Evolutionary conservation across 2,797 vertebrate species (phyloP), one percentile per base, ranked within the genome.

Genomic region (Jordanella pulchra): DNA sequence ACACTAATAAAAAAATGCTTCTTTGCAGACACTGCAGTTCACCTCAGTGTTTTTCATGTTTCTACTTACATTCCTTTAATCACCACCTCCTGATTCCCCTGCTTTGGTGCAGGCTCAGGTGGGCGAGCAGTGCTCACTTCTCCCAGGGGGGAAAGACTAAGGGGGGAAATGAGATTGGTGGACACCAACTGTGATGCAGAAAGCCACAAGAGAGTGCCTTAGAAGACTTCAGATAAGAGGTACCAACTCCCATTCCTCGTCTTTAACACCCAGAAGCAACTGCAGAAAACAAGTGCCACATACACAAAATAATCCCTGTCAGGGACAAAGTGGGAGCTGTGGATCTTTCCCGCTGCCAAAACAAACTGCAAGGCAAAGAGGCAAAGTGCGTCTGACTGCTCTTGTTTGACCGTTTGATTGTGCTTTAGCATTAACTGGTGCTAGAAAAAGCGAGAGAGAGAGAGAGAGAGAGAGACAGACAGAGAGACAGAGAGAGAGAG

Each of bases 41-140:
- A 70, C 63, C 65, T 76, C 65, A 55, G 76, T 73, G 69, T 55
- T 75, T 53, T 80, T 67, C 44, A 32, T 67, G 70, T 65, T 71
- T 72, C 65, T 54, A 53, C 51, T 13, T 47, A 55, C 44, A 14
- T 66, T 72, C 28, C 82, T 88, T 81, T 86, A 84, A 89, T 89
- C 82, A 79, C 82, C 80, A 77, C 72, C 84, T 71, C 67, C 78
- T 72, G 71, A 78, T 75, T 85, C 80, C 63, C 71, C 35, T 68
- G 58, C 77, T 69, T 53, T 60, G 12, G 6, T 10, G 7, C 56
- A 27, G 69, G 51, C 69, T 66, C 28, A 15, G 73, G 81, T 84
- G 81, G 82, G 79, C 18, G 45, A 71, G 25, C 76, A 15, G 23
- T 30, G 74, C 80, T 86, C 73, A 25, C 70, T 32, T 58, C 39